Conservation (phyloP, 2,113 vertebrate species). For the Myotis yumanensis region DNA sequence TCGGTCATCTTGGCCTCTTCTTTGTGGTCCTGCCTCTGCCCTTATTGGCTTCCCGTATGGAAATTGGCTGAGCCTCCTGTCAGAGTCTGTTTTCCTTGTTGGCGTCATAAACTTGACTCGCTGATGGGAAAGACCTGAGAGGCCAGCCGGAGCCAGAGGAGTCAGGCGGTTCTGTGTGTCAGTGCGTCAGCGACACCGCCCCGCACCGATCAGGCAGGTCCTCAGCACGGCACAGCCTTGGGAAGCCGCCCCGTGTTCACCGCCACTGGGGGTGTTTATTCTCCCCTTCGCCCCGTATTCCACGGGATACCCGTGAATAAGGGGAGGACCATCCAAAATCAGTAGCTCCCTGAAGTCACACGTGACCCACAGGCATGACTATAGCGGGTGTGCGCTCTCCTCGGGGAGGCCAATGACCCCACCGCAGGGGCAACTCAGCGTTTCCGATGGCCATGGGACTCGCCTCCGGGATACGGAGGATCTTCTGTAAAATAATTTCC, state of each 20-base stretch:
- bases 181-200: not conserved
- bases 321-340: not conserved
- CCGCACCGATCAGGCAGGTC: not conserved
- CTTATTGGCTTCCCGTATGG: not conserved
- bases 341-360: not conserved
- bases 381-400: not conserved
- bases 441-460: not conserved
- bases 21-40: not conserved
- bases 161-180: not conserved
- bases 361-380: not conserved
- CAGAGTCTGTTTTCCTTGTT: not conserved
- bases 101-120: conserved; percentile 2
- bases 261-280: not conserved
- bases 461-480: not conserved
- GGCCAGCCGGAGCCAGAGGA: not conserved
- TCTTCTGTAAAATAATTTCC: not conserved
- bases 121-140: not conserved
- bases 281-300: not conserved
- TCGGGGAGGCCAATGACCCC: not conserved
- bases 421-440: not conserved
- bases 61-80: not conserved
- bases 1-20: not conserved
- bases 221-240: not conserved
- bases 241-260: no score
- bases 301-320: not conserved